Conservation (phyloP, 2,888 invertebrate genomes). For the Notodonta ziczac region DNA sequence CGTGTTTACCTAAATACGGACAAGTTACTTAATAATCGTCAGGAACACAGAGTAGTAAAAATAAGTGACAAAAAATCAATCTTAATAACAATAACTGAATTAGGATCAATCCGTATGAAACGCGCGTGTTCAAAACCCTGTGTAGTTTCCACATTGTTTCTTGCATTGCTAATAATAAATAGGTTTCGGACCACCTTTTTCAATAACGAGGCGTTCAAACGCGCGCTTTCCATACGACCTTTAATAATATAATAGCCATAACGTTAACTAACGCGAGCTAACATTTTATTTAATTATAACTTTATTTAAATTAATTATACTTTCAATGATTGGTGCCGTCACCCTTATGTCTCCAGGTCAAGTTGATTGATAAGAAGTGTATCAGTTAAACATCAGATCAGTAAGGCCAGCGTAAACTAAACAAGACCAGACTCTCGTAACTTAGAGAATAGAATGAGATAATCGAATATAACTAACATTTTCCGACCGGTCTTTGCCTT, state of each 20-base stretch:
- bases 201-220: constrained; percentile 9
- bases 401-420: too few relatives aligned
- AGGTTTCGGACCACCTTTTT: not conserved
- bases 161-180: constrained; percentile 9
- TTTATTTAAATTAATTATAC: constrained; percentile 27
- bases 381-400: too few relatives aligned
- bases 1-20: constrained; percentile 50
- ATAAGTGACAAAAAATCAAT: constrained; percentile 40
- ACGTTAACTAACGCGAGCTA: constrained; percentile 28
- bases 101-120: constrained; percentile 5
- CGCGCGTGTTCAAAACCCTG: constrained; percentile 10
- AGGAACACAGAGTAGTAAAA: constrained; percentile 48
- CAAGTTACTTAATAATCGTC: constrained; percentile 39
- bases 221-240: constrained; percentile 8
- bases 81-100: constrained; percentile 56
- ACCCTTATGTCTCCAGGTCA: constrained; percentile 15
- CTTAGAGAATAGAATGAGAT: too few relatives aligned
- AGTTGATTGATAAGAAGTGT: too few relatives aligned
- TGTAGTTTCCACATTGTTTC: not conserved
- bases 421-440: too few relatives aligned
- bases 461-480: too few relatives aligned
- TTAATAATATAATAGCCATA: constrained; percentile 27
- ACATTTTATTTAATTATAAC: constrained; percentile 25
- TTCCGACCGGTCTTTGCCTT: too few relatives aligned
- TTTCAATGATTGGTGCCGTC: constrained; percentile 26